These are phyloP conservation scores for Aproaerema taeniolella DNA, from an alignment of 2,888 invertebrate species.

Conservation along the genomic window DNA sequence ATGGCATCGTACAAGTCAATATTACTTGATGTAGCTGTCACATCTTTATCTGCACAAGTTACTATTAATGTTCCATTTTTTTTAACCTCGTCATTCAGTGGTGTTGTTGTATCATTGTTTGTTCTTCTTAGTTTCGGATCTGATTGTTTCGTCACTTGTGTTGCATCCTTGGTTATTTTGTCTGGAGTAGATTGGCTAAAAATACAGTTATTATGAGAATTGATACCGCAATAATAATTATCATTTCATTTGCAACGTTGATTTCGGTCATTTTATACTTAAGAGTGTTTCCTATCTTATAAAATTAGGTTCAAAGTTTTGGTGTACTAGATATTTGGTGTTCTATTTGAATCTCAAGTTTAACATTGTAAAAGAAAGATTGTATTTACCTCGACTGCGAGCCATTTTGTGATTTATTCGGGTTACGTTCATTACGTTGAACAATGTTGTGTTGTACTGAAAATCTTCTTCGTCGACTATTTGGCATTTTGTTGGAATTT, in stretches of 20 bases:
- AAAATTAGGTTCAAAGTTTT: too few relatives aligned
- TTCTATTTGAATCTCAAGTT: too few relatives aligned
- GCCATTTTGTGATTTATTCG: constrained; percentile 37
- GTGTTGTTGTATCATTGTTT: constrained; percentile 24
- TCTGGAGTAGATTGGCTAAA: too few relatives aligned
- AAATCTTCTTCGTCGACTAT: constrained; percentile 57
- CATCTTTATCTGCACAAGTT: constrained; percentile 37
- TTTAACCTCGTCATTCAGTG: constrained; percentile 36
- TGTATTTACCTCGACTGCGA: constrained; percentile 40
- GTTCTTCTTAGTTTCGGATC: neutral
- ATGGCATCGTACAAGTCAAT: constrained; percentile 35
- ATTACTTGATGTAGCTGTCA: constrained; percentile 44
- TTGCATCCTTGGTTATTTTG: too few relatives aligned
- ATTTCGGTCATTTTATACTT: neutral
- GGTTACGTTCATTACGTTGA: constrained; percentile 24
- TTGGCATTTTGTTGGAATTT: constrained; percentile 45
- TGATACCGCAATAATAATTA: too few relatives aligned
- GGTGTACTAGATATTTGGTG: too few relatives aligned
- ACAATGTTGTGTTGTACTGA: constrained; percentile 52
- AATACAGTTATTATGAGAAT: too few relatives aligned
- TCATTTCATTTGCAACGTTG: neutral
- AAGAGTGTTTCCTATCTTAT: too few relatives aligned
- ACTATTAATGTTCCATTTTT: too few relatives aligned
- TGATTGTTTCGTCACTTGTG: neutral
- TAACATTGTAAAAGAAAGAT: too few relatives aligned